Evolutionary conservation across 1,140 invertebrate species (phyloP), one percentile per base, ranked within the genome.

Genomic region (Elymnias hypermnestra): DNA sequence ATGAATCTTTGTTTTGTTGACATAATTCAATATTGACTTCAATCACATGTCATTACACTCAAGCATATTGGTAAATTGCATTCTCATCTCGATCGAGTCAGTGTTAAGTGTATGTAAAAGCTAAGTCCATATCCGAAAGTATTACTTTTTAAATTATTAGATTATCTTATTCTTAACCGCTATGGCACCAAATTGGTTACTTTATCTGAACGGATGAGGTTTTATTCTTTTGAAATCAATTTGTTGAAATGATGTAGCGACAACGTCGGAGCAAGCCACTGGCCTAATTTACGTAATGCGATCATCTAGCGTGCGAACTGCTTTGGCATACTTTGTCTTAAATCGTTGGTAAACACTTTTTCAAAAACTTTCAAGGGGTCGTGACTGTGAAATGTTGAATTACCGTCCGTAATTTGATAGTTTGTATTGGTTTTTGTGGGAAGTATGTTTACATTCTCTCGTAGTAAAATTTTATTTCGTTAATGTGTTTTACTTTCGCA

Each of bases 341-440:
- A 48, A 56, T 53, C 52, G 62, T 63, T 28, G 35, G 61, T 64
- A 67, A 48, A 22, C 40, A 60, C 50, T 70, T 72, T 82, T 78
- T 76, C 59, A 12, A 65, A 74, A 72, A 72, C 64, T 69, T 57
- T 63, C 49, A 47, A 61, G 59, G 67, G 72, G 54, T 77, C 79
- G 76, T 77, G 75, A 79, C 73, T 72, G 61, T 72, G 75, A 76
- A 77, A 79, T 81, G 68, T 68, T 77, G 70, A 64, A 72, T 74
- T 79, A 76, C 61, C 46, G 43, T 68, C 61, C 46, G 43, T 68
- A 71, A 71, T 72, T 61, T 52, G 57, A 61, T 54, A 66, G 53
- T 75, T 69, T 60, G 57, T 71, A 9, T 72, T 65, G 66, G 46
- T 63, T 66, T 72, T 57, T 65, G 56, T 66, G 41, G 29, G 37